Conservation (phyloP, 2,797 vertebrate species). For the Apogon hyalosoma region DNA sequence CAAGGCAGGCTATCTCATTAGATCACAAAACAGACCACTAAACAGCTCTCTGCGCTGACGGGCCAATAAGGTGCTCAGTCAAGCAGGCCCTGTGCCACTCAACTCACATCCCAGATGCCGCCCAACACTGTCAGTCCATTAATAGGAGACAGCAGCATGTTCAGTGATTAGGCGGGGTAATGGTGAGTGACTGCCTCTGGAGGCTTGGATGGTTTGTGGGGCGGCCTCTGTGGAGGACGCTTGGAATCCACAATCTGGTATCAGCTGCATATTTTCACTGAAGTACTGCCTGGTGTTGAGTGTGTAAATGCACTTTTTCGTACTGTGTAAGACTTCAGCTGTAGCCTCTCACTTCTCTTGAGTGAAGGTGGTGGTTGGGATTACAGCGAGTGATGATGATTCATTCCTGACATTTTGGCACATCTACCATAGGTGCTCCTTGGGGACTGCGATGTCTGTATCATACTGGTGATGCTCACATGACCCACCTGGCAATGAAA, state of each 20-base stretch:
- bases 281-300: conserved; percentile 28
- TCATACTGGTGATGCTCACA: conserved; percentile 60
- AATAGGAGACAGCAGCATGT: conserved; percentile 70
- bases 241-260: conserved; percentile 45
- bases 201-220: conserved; percentile 46
- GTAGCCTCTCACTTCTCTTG: conserved; percentile 30
- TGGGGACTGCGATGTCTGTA: conserved; percentile 25
- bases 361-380: conserved; percentile 52
- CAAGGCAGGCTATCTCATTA: conserved; percentile 66
- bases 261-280: conserved; percentile 31
- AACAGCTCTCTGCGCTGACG: conserved; percentile 55
- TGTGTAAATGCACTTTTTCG: conserved; percentile 23
- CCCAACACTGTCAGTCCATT: conserved; percentile 67
- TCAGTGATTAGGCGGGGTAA: conserved; percentile 74
- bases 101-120: conserved; percentile 69
- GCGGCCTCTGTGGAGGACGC: conserved; percentile 31
- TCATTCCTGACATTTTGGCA: conserved; percentile 74
- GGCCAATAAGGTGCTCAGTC: conserved; percentile 75
- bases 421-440: conserved; percentile 52
- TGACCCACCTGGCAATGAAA: conserved; percentile 73
- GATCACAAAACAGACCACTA: conserved; percentile 68
- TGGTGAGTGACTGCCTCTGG: conserved; percentile 74
- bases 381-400: conserved; percentile 60
- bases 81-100: conserved; percentile 64
- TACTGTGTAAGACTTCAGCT: conserved; percentile 21